A percentile compares a stretch with the other conserved stretches of the same genome.
phyloP scores from a whole-genome alignment of 2,888 invertebrate genomes.

The Caenorhabditis imperialis region DNA sequence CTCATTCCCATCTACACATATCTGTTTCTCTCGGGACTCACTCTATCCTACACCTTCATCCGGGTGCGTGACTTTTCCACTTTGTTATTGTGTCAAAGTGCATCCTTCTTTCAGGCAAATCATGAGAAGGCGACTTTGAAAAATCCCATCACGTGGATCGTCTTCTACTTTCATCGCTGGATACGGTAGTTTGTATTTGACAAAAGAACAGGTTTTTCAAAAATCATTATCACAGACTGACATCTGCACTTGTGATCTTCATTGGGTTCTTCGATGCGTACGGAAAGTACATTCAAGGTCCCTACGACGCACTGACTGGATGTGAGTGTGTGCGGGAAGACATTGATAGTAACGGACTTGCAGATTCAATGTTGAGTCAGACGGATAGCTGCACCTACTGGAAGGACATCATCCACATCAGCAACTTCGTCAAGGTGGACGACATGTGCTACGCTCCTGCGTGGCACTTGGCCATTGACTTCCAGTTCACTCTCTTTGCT shows the following conservation, averaged over 20 bases:
- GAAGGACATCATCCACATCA: conserved; percentile 57
- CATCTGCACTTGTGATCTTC: conserved; percentile 47
- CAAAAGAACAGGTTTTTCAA: background rate
- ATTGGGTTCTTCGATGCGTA: conserved; percentile 48
- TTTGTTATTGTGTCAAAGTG: no score
- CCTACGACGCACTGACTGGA: conserved; percentile 39
- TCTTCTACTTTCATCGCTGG: conserved; percentile 54
- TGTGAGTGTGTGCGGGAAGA: conserved; percentile 2
- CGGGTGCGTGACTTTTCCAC: background rate
- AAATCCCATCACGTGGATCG: conserved; percentile 38
- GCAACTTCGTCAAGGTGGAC: conserved; percentile 75
- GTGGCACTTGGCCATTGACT: conserved; percentile 71
- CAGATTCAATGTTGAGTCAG: conserved; percentile 32
- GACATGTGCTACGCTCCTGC: conserved; percentile 78
- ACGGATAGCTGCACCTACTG: conserved; percentile 49
- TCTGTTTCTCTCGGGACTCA: conserved; percentile 31
- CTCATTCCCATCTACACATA: conserved; percentile 32
- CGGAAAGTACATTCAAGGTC: conserved; percentile 38
- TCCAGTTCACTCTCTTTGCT: conserved; percentile 45
- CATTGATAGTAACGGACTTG: background rate
- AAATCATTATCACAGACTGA: conserved; percentile 35
- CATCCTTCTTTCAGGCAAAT: conserved; percentile 26
- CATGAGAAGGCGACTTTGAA: conserved; percentile 12
- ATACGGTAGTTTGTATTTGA: conserved; percentile 30
- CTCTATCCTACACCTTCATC: conserved; percentile 20